Evolutionary conservation across 2,888 invertebrate genomes (phyloP), one percentile per base, ranked within the genome.

Genomic region (Spodoptera exigua): DNA sequence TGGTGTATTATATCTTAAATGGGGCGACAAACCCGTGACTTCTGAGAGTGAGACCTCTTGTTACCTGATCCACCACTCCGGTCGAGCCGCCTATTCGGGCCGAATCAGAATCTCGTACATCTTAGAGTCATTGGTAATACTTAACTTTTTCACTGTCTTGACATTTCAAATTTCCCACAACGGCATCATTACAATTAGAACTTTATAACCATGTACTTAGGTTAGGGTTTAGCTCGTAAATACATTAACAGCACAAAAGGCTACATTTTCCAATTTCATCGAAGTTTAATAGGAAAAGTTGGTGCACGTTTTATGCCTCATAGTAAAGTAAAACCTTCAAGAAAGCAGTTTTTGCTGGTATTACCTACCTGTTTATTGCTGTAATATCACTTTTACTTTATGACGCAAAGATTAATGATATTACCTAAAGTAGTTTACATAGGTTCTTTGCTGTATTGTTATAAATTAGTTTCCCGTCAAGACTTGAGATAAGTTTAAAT

Each of bases 371-470:
- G 61, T 65, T 62, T 74, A 70, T 70, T 55, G 45, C 41, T 41
- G 35, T 57, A 51, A 74, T 74, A 74, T 61, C 55, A 49, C 51
- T 70, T 65, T 62, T 61, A 61, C 44, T 70, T 66, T 74, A 74
- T 47, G 62, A 58, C 70, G 43, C 51, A 14, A 47, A 62, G 41
- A 51, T 66, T 54, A 49, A 70, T 61, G 61, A 40, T 36, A 60
- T 62, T 61, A 60, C 44, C 59, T 58, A 18, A 60, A 74, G 60
- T 66, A 57, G 74, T 70, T 70, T 62, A 36, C 51, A 51, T 39
- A 58, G 52, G 44, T 55, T 49, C 49, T 62, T 52, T 35, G 53
- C 27, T 58, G 39, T 37, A 48, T 40, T 53, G 11, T 10, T 39
- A 13, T 27, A 17, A 32, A 13, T 12, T 27, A 46, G 12, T 3